These are phyloP conservation scores for Phylloscopus collybita DNA, from an alignment of 2,797 vertebrate species.

Conservation along the genomic window DNA sequence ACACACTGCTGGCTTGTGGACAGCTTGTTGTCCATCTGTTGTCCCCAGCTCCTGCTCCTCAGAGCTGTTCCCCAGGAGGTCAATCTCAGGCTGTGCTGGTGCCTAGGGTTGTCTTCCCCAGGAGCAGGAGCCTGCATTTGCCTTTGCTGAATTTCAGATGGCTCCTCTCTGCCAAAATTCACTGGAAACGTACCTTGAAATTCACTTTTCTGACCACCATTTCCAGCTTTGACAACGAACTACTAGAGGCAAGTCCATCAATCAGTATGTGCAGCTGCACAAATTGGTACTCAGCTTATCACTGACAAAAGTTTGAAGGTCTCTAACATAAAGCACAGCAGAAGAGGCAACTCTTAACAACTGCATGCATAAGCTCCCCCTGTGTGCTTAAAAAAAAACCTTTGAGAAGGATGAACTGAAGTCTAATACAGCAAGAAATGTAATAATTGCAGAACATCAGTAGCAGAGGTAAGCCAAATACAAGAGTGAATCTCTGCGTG, in stretches of 20 bases:
- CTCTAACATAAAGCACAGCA: neutral
- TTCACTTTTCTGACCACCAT: neutral
- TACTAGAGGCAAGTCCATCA: neutral
- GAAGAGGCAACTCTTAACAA: neutral
- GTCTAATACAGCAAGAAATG: neutral
- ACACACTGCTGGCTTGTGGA: neutral
- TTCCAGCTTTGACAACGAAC: neutral
- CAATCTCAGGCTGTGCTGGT: neutral
- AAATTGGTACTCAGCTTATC: neutral
- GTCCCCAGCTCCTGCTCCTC: neutral
- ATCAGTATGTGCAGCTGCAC: fast-evolving
- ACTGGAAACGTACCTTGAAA: fast-evolving
- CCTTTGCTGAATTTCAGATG: neutral
- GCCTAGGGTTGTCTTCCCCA: neutral
- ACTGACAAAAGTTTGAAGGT: neutral
- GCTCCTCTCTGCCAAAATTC: neutral
- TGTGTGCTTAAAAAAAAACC: neutral
- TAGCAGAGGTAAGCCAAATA: neutral
- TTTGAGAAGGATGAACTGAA: neutral
- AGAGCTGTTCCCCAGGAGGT: neutral
- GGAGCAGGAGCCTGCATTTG: neutral
- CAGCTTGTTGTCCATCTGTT: neutral
- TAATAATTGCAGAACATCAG: neutral
- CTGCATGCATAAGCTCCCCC: neutral
- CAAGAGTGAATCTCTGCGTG: neutral